phyloP scores from a whole-genome alignment of 2,888 invertebrate genomes.

The Drosophila ochracea region DNA sequence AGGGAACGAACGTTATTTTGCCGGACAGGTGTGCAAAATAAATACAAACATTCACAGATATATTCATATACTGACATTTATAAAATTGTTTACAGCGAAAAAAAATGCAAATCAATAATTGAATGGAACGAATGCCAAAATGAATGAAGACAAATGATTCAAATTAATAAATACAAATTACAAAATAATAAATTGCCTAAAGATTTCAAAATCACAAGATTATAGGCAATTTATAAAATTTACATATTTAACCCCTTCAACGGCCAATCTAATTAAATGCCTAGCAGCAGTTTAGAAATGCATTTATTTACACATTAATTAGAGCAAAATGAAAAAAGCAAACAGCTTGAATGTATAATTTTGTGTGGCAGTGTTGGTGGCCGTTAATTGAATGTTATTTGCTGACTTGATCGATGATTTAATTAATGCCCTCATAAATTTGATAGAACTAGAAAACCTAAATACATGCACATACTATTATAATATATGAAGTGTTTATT shows the following conservation, averaged over 20 bases:
- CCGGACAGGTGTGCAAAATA: constrained; percentile 63
- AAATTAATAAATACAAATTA: constrained; percentile 14
- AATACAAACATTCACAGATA: constrained; percentile 11
- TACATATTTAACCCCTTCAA: constrained; percentile 1
- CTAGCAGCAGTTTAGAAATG: background rate
- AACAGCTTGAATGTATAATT: constrained; percentile 1
- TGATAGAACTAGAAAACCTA: constrained; percentile 15
- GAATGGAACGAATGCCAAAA: constrained; percentile 48
- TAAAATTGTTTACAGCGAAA: constrained; percentile 14
- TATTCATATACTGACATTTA: background rate
- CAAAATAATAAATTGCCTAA: background rate
- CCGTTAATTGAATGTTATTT: constrained; percentile 15
- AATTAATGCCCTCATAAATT: constrained; percentile 42
- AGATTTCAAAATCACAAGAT: background rate
- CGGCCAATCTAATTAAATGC: background rate
- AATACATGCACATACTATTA: background rate
- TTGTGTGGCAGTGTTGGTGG: background rate
- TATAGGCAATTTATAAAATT: background rate
- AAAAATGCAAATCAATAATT: constrained; percentile 60
- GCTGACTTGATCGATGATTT: constrained; percentile 31
- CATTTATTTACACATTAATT: background rate
- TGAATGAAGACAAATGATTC: constrained; percentile 51
- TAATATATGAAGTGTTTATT: background rate
- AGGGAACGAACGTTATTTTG: constrained; percentile 9
- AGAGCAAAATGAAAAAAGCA: background rate